Conservation (phyloP, 2,888 invertebrate genomes). For the Xylocampa areola region DNA sequence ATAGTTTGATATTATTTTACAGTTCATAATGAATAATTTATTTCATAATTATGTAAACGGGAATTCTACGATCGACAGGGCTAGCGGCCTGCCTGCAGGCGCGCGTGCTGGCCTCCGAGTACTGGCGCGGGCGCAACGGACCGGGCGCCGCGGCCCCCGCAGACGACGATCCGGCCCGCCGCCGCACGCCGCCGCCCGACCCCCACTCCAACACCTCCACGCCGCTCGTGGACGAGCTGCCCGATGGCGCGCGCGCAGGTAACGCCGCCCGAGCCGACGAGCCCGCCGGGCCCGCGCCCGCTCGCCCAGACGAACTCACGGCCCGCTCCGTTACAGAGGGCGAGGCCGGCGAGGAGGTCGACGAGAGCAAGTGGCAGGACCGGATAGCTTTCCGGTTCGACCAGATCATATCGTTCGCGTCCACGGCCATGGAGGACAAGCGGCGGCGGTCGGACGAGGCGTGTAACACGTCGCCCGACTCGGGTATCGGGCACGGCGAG, state of each 20-base stretch:
- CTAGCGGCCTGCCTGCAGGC: conserved; percentile 95
- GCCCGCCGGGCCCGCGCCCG: conserved; percentile 26
- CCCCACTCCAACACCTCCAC: conserved; percentile 92
- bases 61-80: conserved; percentile 84
- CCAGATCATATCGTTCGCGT: conserved; percentile 97
- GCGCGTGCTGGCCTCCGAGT: conserved; percentile 92
- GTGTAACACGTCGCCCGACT: conserved; percentile 96
- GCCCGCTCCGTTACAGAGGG: conserved; percentile 81
- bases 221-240: conserved; percentile 90
- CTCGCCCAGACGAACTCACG: conserved; percentile 40
- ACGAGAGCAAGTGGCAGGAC: conserved; percentile 97
- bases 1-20: too few species aligned
- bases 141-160: conserved; percentile 60
- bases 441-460: conserved; percentile 95
- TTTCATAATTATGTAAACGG: conserved; percentile 1
- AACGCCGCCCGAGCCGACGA: conserved; percentile 34
- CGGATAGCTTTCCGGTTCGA: conserved; percentile 98
- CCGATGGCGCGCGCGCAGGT: conserved; percentile 84
- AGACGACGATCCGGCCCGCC: conserved; percentile 55
- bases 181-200: conserved; percentile 64
- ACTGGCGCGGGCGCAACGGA: conserved; percentile 90
- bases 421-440: conserved; percentile 96
- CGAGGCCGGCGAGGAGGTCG: conserved; percentile 92
- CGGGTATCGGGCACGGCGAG: conserved; percentile 94
- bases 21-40: too few species aligned